Percentiles rank a stretch among this genome's conserved stretches.
Conservation (phyloP, 2,113 vertebrate species). For the Alethe castanea region DNA sequence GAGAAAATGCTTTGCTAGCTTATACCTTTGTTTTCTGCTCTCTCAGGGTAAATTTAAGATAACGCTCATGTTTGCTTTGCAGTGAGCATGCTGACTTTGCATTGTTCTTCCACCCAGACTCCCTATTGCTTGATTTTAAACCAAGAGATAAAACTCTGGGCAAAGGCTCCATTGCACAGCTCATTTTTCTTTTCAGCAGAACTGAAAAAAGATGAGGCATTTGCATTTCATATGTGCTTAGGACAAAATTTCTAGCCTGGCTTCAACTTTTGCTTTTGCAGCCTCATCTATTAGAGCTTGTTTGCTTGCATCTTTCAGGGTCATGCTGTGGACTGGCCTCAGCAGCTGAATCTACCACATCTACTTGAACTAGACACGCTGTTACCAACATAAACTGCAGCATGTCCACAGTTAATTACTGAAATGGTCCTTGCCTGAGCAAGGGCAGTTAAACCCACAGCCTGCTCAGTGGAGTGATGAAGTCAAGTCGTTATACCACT, state of each 20-base stretch:
- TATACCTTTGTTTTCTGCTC: not conserved
- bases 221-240: not conserved
- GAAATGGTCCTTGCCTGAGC: not conserved
- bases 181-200: constrained; percentile 14
- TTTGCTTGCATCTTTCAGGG: not conserved
- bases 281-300: not conserved
- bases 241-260: not conserved
- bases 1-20: constrained; percentile 14
- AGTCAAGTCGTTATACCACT: not conserved
- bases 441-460: not conserved
- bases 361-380: not conserved
- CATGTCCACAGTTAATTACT: not conserved
- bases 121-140: not conserved
- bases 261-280: not conserved
- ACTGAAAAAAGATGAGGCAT: not conserved
- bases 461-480: not conserved
- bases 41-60: constrained; percentile 5
- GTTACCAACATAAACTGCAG: not conserved
- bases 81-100: constrained; percentile 23
- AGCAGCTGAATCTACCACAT: not conserved
- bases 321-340: not conserved
- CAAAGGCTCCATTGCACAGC: not conserved
- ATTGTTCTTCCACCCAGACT: not conserved
- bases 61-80: constrained; percentile 9
- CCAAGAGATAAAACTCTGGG: constrained; percentile 13